Percentiles rank a stretch among this genome's conserved stretches.
Conservation (phyloP, 2,797 vertebrate species). For the Gambelia wislizenii region DNA sequence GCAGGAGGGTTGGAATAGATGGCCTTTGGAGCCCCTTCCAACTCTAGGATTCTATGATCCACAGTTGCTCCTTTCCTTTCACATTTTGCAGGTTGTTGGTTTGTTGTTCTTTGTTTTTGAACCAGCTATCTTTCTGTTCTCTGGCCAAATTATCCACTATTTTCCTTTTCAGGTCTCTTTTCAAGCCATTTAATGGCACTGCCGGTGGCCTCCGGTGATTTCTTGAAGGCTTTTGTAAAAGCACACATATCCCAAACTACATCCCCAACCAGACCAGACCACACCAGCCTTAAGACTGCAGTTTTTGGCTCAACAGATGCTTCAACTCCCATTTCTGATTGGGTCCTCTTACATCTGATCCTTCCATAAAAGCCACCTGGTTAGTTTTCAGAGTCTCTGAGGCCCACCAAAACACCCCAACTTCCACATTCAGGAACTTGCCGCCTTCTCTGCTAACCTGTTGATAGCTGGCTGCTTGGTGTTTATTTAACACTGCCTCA, state of each 20-base stretch:
- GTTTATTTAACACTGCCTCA: neutral
- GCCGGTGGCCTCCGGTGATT: neutral
- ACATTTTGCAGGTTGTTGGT: neutral
- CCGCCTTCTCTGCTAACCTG: neutral
- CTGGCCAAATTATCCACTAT: neutral
- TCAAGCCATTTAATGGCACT: neutral
- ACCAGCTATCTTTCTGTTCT: neutral
- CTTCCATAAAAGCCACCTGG: constrained; percentile 25
- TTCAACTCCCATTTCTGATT: neutral
- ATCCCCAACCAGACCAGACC: neutral
- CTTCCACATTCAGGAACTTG: neutral
- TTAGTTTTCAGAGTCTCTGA: neutral
- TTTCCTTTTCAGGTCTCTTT: neutral
- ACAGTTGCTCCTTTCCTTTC: neutral
- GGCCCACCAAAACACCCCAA: neutral
- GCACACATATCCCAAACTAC: neutral
- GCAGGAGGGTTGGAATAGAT: too few species aligned
- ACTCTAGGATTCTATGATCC: too few species aligned
- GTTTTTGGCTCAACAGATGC: neutral
- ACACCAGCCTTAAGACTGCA: neutral
- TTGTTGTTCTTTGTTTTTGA: too few species aligned
- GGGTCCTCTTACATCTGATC: neutral
- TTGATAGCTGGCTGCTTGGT: neutral
- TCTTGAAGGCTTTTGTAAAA: neutral
- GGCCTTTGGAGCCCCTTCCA: too few species aligned